Conservation (phyloP, 2,888 invertebrate genomes). For the Pyrocoelia pectoralis region DNA sequence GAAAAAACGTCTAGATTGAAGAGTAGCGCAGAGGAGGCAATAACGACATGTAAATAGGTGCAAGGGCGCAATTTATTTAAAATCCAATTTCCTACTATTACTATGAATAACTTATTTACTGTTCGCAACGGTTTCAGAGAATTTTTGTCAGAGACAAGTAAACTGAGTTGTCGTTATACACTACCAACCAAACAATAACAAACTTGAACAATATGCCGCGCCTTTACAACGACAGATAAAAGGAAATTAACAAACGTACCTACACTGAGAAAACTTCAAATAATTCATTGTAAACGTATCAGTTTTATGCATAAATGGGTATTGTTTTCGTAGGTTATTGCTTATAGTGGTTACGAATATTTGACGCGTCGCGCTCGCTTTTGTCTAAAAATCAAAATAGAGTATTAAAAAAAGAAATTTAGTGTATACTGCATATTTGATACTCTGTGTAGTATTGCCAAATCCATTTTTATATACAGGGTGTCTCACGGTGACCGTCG, state of each 20-base stretch:
- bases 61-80: slow-evolving; percentile 53
- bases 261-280: slow-evolving; percentile 27
- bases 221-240: slow-evolving; percentile 23
- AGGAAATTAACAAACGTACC: slow-evolving; percentile 33
- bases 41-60: slow-evolving; percentile 53
- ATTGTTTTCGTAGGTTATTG: slow-evolving; percentile 24
- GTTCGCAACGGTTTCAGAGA: slow-evolving; percentile 38
- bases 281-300: slow-evolving; percentile 26
- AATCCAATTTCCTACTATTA: slow-evolving; percentile 52
- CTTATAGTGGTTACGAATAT: slow-evolving; percentile 14
- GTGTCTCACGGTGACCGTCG: too few relatives aligned
- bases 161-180: slow-evolving; percentile 7
- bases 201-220: slow-evolving; percentile 20
- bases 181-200: slow-evolving; percentile 27
- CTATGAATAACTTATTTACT: slow-evolving; percentile 51
- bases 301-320: slow-evolving; percentile 10
- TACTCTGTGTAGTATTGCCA: too few relatives aligned
- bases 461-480: too few relatives aligned
- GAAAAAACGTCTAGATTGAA: slow-evolving; percentile 38
- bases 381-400: neutral
- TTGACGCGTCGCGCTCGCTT: neutral
- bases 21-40: slow-evolving; percentile 48
- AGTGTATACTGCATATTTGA: too few relatives aligned
- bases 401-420: neutral
- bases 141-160: slow-evolving; percentile 22